Conservation (phyloP, 1,140 invertebrate species). For the Aleiodes sp. region DNA sequence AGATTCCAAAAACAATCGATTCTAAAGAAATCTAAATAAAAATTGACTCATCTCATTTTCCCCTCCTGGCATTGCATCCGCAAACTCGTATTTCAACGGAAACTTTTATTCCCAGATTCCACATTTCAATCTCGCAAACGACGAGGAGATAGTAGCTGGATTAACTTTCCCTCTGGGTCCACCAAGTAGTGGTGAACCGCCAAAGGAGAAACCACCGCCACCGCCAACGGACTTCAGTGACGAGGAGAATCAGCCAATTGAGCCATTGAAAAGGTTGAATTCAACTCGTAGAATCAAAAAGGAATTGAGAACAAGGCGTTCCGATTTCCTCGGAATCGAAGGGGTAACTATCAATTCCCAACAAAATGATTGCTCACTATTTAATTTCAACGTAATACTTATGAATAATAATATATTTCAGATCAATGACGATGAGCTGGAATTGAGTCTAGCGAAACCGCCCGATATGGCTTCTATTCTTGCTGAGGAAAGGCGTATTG, state of each 20-base stretch:
- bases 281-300: slow-evolving; percentile 88
- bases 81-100: too few relatives aligned
- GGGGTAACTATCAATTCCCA: slow-evolving; percentile 59
- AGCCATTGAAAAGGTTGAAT: slow-evolving; percentile 76
- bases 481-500: slow-evolving; percentile 80
- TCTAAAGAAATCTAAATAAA: too few relatives aligned
- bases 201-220: slow-evolving; percentile 87
- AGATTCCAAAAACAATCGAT: too few relatives aligned
- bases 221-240: slow-evolving; percentile 74
- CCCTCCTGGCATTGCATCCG: too few relatives aligned
- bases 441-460: slow-evolving; percentile 76
- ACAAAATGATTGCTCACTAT: not conserved
- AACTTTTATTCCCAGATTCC: slow-evolving; percentile 60
- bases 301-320: slow-evolving; percentile 83
- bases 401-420: slow-evolving; percentile 29
- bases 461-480: slow-evolving; percentile 81
- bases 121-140: slow-evolving; percentile 55
- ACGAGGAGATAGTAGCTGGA: slow-evolving; percentile 58
- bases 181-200: slow-evolving; percentile 75
- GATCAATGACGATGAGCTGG: slow-evolving; percentile 73
- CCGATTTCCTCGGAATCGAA: slow-evolving; percentile 86
- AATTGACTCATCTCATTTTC: too few relatives aligned
- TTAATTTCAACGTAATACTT: not conserved
- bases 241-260: slow-evolving; percentile 60
- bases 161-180: slow-evolving; percentile 64